These are phyloP conservation scores for Trachythela sp. DNA, from an alignment of 64 coral and sea anemone species.

Conservation along the genomic window DNA sequence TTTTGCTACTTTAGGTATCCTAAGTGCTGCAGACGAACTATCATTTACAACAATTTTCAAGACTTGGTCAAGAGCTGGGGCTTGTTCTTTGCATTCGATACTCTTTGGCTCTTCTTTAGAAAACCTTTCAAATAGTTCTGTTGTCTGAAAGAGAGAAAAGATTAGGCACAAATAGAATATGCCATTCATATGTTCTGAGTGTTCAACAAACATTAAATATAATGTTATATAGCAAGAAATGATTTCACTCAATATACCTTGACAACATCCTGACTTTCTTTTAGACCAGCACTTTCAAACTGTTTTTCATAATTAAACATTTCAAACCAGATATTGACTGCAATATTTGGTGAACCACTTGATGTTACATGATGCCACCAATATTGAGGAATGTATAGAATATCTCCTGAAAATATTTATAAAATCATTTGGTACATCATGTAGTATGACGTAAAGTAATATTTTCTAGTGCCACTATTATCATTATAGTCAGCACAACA, in stretches of 20 bases:
- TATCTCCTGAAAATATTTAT: slow-evolving; percentile 72
- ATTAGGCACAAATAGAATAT: not conserved
- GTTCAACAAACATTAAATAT: no score
- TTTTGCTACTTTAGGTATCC: slow-evolving; percentile 76
- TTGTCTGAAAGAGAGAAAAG: slow-evolving; percentile 34
- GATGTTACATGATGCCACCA: slow-evolving; percentile 93
- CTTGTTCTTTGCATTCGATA: slow-evolving; percentile 66
- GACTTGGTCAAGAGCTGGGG: slow-evolving; percentile 61
- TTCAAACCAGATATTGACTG: slow-evolving; percentile 85
- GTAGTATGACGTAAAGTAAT: not conserved
- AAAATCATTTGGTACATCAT: not conserved
- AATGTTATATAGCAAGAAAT: not conserved
- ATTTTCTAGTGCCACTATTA: no score
- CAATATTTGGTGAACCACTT: slow-evolving; percentile 69
- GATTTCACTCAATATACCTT: slow-evolving; percentile 40
- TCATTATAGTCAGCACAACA: not conserved
- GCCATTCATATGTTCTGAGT: no score
- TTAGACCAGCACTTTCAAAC: slow-evolving; percentile 67
- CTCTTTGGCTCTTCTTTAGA: slow-evolving; percentile 58
- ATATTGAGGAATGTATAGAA: slow-evolving; percentile 92
- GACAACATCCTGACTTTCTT: slow-evolving; percentile 67
- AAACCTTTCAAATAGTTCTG: slow-evolving; percentile 76
- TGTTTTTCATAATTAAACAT: slow-evolving; percentile 80
- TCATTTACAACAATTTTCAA: slow-evolving; percentile 73
- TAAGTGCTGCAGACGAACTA: slow-evolving; percentile 35